These are phyloP conservation scores for Orchestia grillus DNA, from an alignment of 1,140 invertebrate genomes.

Conservation along the genomic window DNA sequence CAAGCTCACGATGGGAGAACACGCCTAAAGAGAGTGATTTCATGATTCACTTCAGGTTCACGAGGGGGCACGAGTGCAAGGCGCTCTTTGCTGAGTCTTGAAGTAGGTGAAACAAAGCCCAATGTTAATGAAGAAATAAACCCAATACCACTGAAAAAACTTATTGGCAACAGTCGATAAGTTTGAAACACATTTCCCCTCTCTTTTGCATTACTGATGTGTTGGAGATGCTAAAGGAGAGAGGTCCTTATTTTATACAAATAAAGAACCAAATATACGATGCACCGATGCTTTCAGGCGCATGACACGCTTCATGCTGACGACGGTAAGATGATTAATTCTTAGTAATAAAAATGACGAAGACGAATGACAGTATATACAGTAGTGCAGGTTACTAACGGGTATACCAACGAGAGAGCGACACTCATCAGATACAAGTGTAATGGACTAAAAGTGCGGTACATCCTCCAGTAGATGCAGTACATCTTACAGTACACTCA, in stretches of 20 bases:
- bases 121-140: no score
- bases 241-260: background rate
- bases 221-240: background rate
- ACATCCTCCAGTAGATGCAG: no score
- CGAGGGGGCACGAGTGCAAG: no score
- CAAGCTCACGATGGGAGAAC: background rate
- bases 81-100: background rate
- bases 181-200: background rate
- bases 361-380: background rate
- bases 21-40: no score
- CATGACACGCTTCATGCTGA: no score
- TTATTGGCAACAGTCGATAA: background rate
- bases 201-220: background rate
- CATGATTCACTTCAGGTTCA: no score
- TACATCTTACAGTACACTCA: no score
- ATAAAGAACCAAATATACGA: background rate
- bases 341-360: background rate
- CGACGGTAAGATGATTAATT: background rate
- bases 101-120: background rate
- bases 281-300: background rate
- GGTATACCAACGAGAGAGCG: background rate
- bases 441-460: no score
- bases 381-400: background rate
- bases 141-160: background rate
- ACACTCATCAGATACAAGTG: no score